Conservation (phyloP, 2,797 vertebrate genomes). For the Erpetoichthys calabaricus region DNA sequence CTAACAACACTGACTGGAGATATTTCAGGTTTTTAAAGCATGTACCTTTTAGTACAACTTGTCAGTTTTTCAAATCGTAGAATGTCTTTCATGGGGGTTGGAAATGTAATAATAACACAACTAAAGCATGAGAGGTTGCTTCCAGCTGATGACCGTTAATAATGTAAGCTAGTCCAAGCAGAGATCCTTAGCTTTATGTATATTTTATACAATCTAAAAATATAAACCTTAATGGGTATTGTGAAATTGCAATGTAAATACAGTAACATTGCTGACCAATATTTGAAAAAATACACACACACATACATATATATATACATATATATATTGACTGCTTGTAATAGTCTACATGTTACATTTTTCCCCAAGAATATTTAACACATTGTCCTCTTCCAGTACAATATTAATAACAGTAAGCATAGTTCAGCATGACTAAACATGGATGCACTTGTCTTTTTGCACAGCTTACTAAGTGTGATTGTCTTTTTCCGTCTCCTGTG, state of each 20-base stretch:
- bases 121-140: conserved; percentile 35
- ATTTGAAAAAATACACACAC: too few species aligned
- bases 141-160: conserved; percentile 23
- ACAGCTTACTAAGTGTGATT: too few species aligned
- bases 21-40: conserved; percentile 26
- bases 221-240: conserved; percentile 16
- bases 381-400: too few species aligned
- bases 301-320: too few species aligned
- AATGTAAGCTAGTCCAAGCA: conserved; percentile 17
- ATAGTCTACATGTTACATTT: too few species aligned
- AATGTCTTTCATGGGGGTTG: conserved; percentile 15
- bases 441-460: too few species aligned
- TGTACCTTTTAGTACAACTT: conserved; percentile 28
- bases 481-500: too few species aligned
- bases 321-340: too few species aligned
- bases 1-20: conserved; percentile 31
- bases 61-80: conserved; percentile 17
- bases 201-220: neutral
- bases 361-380: too few species aligned
- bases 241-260: conserved; percentile 27
- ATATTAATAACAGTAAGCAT: too few species aligned
- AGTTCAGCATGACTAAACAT: too few species aligned
- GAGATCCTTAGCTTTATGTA: conserved; percentile 22
- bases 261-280: too few species aligned
- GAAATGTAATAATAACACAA: conserved; percentile 15